phyloP scores from a whole-genome alignment of 2,797 vertebrate genomes.

The Oceanodroma leucorhoa region DNA sequence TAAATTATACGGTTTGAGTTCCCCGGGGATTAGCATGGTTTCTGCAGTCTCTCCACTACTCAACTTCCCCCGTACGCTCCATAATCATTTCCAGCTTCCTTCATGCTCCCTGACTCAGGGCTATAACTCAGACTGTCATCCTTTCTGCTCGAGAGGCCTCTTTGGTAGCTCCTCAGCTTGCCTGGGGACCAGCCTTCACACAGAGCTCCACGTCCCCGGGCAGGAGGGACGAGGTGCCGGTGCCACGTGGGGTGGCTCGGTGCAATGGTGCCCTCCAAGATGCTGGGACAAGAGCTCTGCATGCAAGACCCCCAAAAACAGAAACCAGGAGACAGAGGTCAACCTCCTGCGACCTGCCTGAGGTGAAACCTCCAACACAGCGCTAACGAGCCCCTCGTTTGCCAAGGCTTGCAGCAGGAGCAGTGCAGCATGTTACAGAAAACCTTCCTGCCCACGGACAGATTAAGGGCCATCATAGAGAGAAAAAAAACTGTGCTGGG shows the following conservation, averaged over 20 bases:
- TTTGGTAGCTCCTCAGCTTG: not conserved
- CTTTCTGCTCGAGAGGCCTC: not conserved
- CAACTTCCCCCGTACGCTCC: not conserved
- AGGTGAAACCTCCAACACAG: rapidly evolving
- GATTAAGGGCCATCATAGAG: rapidly evolving
- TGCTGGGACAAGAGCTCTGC: not conserved
- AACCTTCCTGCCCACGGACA: not conserved
- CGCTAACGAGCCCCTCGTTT: rapidly evolving
- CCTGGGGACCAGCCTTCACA: not conserved
- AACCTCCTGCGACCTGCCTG: not conserved
- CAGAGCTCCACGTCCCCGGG: rapidly evolving
- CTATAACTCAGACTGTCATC: constrained; percentile 8
- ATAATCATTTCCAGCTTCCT: constrained; percentile 44
- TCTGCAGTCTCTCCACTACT: not conserved
- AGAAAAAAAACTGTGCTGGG: not conserved
- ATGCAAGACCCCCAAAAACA: not conserved
- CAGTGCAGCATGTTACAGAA: rapidly evolving
- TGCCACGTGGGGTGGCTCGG: rapidly evolving
- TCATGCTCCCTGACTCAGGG: not conserved
- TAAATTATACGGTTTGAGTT: not conserved
- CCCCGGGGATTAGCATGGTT: not conserved
- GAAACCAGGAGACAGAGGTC: not conserved
- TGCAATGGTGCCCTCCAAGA: not conserved
- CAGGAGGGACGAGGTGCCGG: not conserved
- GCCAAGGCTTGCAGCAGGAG: not conserved